Conservation (phyloP, 2,888 invertebrate species). For the Abscondita cerata region DNA sequence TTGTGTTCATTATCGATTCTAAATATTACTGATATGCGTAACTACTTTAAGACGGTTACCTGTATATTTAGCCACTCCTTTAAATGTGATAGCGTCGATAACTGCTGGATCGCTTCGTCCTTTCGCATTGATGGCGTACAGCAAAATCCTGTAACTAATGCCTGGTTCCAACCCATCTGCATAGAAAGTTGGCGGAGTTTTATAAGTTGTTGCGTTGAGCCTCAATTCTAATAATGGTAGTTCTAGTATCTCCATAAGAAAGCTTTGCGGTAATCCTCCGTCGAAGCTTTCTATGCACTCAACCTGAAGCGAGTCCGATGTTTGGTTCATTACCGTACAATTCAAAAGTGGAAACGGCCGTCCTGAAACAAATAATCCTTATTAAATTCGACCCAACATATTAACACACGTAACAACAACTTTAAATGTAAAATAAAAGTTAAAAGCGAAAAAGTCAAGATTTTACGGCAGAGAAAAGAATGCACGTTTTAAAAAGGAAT, state of each 20-base stretch:
- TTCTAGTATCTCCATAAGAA: conserved; percentile 81
- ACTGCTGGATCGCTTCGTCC: conserved; percentile 84
- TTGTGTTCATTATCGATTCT: too few species aligned
- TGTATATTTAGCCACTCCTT: conserved; percentile 86
- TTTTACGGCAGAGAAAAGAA: background rate
- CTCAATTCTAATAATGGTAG: conserved; percentile 68
- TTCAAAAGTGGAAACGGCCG: conserved; percentile 88
- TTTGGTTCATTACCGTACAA: conserved; percentile 89
- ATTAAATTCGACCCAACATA: background rate
- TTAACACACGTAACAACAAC: too few species aligned
- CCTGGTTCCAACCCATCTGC: conserved; percentile 75
- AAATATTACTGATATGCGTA: too few species aligned
- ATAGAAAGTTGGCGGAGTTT: conserved; percentile 72
- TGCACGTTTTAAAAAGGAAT: background rate
- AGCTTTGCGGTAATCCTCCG: conserved; percentile 86
- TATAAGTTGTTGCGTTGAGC: conserved; percentile 69
- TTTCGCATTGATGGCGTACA: conserved; percentile 88
- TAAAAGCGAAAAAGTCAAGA: too few species aligned
- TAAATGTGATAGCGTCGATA: conserved; percentile 83
- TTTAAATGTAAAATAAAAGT: too few species aligned
- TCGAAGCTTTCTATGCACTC: conserved; percentile 89
- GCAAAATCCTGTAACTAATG: conserved; percentile 78
- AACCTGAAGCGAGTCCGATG: conserved; percentile 81
- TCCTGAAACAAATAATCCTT: conserved; percentile 63
- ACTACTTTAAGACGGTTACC: too few species aligned